Base-by-base conservation (phyloP, 2,888 invertebrate genomes). In the Ctena decussata region DNA sequence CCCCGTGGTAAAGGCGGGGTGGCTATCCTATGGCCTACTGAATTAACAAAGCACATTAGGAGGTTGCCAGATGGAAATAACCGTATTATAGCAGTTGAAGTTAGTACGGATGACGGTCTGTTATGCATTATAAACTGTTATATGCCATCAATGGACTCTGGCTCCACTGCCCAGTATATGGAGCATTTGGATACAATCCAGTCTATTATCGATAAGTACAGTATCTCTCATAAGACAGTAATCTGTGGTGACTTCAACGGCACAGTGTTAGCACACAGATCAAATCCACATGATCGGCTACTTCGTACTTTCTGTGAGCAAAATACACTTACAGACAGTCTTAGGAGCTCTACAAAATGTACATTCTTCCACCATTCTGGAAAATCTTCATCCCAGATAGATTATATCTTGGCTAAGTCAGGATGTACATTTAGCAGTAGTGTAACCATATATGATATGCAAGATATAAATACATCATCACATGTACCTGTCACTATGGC, bases 311-410 rank as follows among this genome's bases (percentile, higher is more conserved):
- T 60, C 30, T 60, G 60, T 60, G 8, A 60, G 60, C 8, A 60
- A 30, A 60, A 60, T 60, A 11, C 24, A 27, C 60, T 60, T 11
- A 60, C 18, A 11, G 3, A 3, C 60, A 60, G 18, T 30, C 3
- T 27, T 11, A 30, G 18, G 27, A 30, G 6, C 60, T 60, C 60
- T 3, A 24, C 30, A 27, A 60, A 60, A 18, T 60, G 60, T 18
- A 60, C 60, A 3, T 60, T 60, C 60, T 60, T 60, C 27, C 60
- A 60, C 27, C 60, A 60, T 60, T 60, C 60, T 11, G 60, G 60
- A 18, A 60, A 60, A 30, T 60, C 60, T 11, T 60, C 60, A 11
- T 60, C 24, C 30, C 60, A 60, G 18, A 60, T 60, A 30, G 60
- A 60, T 30, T 60, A 60, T 30, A 27, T 27, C 27, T 30, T 60